A percentile compares a stretch with the other conserved stretches of the same genome.
These are phyloP conservation scores for Limosa lapponica DNA, from an alignment of 2,797 vertebrate genomes.

Conservation along the genomic window DNA sequence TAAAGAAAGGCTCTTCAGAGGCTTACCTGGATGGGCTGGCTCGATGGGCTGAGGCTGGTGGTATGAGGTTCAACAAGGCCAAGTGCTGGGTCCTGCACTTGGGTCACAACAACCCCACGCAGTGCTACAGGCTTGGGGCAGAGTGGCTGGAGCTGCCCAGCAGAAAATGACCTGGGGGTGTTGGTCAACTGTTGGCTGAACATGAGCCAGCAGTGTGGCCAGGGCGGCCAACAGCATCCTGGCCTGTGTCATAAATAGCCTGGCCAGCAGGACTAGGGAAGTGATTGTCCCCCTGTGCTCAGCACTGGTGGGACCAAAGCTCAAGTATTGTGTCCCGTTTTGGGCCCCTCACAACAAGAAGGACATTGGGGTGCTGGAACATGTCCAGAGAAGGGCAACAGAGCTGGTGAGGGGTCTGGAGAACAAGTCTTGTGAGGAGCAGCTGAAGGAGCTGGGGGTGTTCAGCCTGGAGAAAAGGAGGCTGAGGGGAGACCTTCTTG, in stretches of 20 bases:
- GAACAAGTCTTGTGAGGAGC: neutral
- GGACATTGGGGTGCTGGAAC: neutral
- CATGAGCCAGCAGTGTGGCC: neutral
- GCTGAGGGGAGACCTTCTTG: neutral
- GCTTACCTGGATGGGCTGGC: neutral
- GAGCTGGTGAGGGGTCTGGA: neutral
- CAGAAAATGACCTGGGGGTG: neutral
- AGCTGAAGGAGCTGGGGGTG: neutral
- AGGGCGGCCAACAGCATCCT: neutral
- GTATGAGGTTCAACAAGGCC: neutral
- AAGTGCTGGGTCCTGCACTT: neutral
- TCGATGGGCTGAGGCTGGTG: fast-evolving
- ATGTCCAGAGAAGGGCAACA: fast-evolving
- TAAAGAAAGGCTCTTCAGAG: neutral
- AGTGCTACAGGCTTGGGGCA: neutral
- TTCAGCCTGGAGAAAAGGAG: neutral
- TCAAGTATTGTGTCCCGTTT: neutral
- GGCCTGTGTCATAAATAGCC: neutral
- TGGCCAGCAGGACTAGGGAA: neutral
- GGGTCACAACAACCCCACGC: neutral
- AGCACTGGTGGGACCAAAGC: fast-evolving
- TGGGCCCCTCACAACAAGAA: neutral
- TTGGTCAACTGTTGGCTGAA: fast-evolving
- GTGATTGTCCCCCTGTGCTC: neutral
- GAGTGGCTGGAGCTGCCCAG: neutral